Percentiles rank a stretch among this genome's conserved stretches.
These are phyloP conservation scores for Scaptodrosophila lebanonensis DNA, from an alignment of 1,140 invertebrate genomes.

Conservation along the genomic window DNA sequence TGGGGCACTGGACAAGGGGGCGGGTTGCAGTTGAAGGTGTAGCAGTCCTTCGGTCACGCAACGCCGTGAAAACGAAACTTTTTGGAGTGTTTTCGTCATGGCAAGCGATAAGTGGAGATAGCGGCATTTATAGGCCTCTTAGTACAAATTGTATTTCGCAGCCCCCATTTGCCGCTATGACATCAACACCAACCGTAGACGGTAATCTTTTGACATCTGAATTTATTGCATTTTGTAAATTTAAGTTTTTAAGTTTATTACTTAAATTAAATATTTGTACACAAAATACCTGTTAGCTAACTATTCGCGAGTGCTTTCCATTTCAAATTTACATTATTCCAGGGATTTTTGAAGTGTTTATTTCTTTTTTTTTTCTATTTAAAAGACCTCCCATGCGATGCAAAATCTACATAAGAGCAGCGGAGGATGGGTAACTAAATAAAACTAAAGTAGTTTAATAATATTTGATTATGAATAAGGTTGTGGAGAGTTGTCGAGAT, in stretches of 20 bases:
- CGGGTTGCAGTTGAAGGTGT: slow-evolving; percentile 49
- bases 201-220: slow-evolving; percentile 43
- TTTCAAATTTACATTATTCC: too few relatives aligned
- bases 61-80: slow-evolving; percentile 40
- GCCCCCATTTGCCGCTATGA: slow-evolving; percentile 15
- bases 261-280: slow-evolving; percentile 39
- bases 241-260: slow-evolving; percentile 41
- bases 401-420: too few relatives aligned
- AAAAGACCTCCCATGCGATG: too few relatives aligned
- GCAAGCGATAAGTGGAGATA: slow-evolving; percentile 22
- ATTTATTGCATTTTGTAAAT: slow-evolving; percentile 54
- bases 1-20: background rate
- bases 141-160: slow-evolving; percentile 17
- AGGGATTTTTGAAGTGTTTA: too few relatives aligned
- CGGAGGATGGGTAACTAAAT: too few relatives aligned
- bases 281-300: background rate
- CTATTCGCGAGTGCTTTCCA: too few relatives aligned
- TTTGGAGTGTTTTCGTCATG: slow-evolving; percentile 33
- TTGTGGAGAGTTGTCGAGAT: too few relatives aligned
- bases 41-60: slow-evolving; percentile 50
- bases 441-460: too few relatives aligned
- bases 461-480: too few relatives aligned
- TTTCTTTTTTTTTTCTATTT: too few relatives aligned
- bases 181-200: slow-evolving; percentile 31
- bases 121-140: slow-evolving; percentile 5